Conservation (phyloP, 2,113 vertebrate genomes). For the Scortum barcoo region DNA sequence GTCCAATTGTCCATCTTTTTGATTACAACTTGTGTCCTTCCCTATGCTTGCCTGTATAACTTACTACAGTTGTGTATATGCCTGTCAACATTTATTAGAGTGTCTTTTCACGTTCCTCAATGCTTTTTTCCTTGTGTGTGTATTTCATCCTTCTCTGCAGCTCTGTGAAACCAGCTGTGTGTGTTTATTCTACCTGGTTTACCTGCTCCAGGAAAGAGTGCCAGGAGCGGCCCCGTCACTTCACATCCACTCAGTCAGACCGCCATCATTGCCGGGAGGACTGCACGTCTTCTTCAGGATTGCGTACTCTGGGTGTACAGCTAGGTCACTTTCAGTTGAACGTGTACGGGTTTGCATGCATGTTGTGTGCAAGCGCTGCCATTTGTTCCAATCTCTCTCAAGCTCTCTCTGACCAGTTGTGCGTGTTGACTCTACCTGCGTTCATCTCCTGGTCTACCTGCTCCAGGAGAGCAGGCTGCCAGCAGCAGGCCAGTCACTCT, state of each 20-base stretch:
- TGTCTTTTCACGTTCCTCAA: slow-evolving; percentile 18
- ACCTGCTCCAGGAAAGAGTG: slow-evolving; percentile 79
- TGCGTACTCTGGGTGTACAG: background rate
- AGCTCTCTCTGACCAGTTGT: slow-evolving; percentile 66
- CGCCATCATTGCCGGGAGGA: slow-evolving; percentile 26
- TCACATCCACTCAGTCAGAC: slow-evolving; percentile 51
- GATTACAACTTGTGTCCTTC: slow-evolving; percentile 51
- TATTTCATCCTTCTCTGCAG: slow-evolving; percentile 42
- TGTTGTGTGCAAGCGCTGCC: background rate
- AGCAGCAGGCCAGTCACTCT: slow-evolving; percentile 52
- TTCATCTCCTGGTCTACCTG: slow-evolving; percentile 79
- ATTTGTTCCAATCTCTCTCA: slow-evolving; percentile 70
- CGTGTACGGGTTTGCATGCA: background rate
- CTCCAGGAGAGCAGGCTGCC: slow-evolving; percentile 68
- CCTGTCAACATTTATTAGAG: slow-evolving; percentile 49
- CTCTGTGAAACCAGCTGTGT: slow-evolving; percentile 73
- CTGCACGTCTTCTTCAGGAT: slow-evolving; percentile 5
- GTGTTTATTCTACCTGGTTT: slow-evolving; percentile 80
- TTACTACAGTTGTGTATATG: slow-evolving; percentile 32
- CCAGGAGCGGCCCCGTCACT: slow-evolving; percentile 57
- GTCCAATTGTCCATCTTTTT: slow-evolving; percentile 51
- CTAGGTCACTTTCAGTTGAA: slow-evolving; percentile 18
- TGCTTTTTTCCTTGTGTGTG: slow-evolving; percentile 37
- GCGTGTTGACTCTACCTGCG: slow-evolving; percentile 73
- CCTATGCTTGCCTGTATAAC: slow-evolving; percentile 17